A percentile compares a stretch with the other conserved stretches of the same genome.
Evolutionary conservation across 2,888 invertebrate species (phyloP).

Genomic region (Branchellion lobata): DNA sequence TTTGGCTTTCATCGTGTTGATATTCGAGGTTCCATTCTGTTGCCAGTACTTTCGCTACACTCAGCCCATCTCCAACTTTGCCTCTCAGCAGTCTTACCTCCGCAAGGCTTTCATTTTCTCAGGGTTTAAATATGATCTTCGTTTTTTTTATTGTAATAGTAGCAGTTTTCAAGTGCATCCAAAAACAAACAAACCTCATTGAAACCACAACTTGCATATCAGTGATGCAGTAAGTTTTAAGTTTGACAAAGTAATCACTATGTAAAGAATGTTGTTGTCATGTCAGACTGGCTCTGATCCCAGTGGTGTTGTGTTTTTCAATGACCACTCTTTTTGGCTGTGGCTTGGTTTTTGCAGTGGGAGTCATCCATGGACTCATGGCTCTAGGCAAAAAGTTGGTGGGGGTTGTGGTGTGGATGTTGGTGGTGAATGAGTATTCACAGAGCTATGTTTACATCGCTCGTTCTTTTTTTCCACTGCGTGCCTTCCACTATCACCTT

Average conservation of each 20-base stretch:
- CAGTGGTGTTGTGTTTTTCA: conserved; percentile 51
- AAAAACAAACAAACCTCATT: no score
- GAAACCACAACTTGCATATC: no score
- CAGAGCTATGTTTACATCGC: no score
- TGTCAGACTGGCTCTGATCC: conserved; percentile 50
- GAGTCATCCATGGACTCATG: conserved; percentile 52
- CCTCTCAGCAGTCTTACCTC: conserved; percentile 49
- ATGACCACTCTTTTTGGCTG: conserved; percentile 48
- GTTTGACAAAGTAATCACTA: no score
- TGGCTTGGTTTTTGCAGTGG: conserved; percentile 51
- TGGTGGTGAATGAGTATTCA: conserved; percentile 5
- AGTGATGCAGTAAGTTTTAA: no score
- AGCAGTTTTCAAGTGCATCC: no score
- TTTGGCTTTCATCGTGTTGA: conserved; percentile 48
- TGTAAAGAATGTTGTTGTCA: no score
- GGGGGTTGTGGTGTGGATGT: neutral
- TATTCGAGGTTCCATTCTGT: conserved; percentile 51
- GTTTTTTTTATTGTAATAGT: no score
- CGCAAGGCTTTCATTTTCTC: conserved; percentile 51
- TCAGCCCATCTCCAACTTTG: conserved; percentile 50
- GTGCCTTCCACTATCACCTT: no score
- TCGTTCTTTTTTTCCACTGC: no score
- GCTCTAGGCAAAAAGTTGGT: conserved; percentile 53
- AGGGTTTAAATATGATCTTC: conserved; percentile 45
- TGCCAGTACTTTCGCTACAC: conserved; percentile 50